Base-by-base conservation (phyloP, 2,888 invertebrate genomes). In the Endomychus coccineus region DNA sequence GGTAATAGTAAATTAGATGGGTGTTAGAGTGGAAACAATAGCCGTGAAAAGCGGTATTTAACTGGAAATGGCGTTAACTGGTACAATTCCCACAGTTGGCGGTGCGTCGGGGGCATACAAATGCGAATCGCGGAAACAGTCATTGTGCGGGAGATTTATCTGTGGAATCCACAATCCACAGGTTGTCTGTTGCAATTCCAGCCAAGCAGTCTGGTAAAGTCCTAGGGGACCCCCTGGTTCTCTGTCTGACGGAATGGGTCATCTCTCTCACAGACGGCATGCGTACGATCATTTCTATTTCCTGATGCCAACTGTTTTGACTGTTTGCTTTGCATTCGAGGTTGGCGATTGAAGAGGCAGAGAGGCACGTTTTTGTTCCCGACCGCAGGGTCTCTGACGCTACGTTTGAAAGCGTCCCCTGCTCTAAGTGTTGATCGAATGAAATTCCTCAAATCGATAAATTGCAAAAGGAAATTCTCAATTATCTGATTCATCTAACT, bases 111-210 rank as follows among this genome's bases (percentile, higher is more conserved):
- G 21, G 39, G 48, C 43, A 50, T 50, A 51, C 45, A 49, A 54
- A 42, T 38, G 37, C 38, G 42, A 42, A 51, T 52, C 49, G 48
- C 48, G 51, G 53, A 53, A 55, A 53, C 50, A 52, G 51, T 51
- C 50, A 50, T 51, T 51, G 51, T 46, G 48, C 38, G 51, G 58
- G 57, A 63, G 62, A 63, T 65, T 64, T 64, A 64, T 65, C 61
- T 59, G 51, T 39, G 56, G 61, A 65, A 65, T 64, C 65, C 64
- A 65, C 65, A 65, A 62, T 64, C 65, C 64, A 64, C 49, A 39
- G 44, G 46, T 36, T 38, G 32, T 48, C 42, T 22, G 41, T 44
- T 31, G 37, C 36, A 47, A 46, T 51, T 46, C 52, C 54, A 55
- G 59, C 55, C 56, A 54, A 52, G 57, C 59, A 56, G 60, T 61